Percentiles rank a stretch among this genome's conserved stretches.
Evolutionary conservation across 2,797 vertebrate genomes (phyloP).

Genomic region (Sternarchorhynchus goeldii): DNA sequence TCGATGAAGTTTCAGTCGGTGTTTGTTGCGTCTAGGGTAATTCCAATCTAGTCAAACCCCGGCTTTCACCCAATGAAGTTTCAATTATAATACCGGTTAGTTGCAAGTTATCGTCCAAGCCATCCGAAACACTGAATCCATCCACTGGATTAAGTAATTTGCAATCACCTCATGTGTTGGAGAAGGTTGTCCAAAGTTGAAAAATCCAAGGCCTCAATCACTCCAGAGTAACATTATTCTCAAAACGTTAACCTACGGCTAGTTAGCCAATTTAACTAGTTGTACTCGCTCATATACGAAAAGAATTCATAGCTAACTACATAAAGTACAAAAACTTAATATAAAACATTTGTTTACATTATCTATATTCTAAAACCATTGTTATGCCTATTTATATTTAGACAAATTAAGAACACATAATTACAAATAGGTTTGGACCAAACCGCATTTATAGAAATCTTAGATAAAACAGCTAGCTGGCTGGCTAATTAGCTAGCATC

Average conservation of each 20-base stretch:
- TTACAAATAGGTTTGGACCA: too few species aligned
- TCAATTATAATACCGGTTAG: not conserved
- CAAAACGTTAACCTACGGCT: not conserved
- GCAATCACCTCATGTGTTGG: too few species aligned
- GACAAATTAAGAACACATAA: too few species aligned
- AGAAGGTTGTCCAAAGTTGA: not conserved
- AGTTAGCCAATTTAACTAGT: too few species aligned
- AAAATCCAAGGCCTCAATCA: slow-evolving; percentile 33
- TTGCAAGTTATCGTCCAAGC: slow-evolving; percentile 23
- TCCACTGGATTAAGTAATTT: slow-evolving; percentile 4
- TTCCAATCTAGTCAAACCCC: slow-evolving; percentile 13
- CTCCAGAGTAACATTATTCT: slow-evolving; percentile 18
- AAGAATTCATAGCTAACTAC: too few species aligned
- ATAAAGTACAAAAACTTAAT: too few species aligned
- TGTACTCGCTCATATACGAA: too few species aligned
- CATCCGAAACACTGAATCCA: slow-evolving; percentile 26
- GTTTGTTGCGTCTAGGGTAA: slow-evolving; percentile 43
- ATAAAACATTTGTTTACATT: not conserved
- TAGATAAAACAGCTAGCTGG: too few species aligned
- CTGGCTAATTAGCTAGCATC: too few species aligned
- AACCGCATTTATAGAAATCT: too few species aligned
- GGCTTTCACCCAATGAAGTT: not conserved
- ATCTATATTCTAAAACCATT: slow-evolving; percentile 2
- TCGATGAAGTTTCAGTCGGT: slow-evolving; percentile 36
- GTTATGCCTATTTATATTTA: too few species aligned